Base-by-base conservation (phyloP, 2,113 vertebrate genomes). In the Pterocles gutturalis region DNA sequence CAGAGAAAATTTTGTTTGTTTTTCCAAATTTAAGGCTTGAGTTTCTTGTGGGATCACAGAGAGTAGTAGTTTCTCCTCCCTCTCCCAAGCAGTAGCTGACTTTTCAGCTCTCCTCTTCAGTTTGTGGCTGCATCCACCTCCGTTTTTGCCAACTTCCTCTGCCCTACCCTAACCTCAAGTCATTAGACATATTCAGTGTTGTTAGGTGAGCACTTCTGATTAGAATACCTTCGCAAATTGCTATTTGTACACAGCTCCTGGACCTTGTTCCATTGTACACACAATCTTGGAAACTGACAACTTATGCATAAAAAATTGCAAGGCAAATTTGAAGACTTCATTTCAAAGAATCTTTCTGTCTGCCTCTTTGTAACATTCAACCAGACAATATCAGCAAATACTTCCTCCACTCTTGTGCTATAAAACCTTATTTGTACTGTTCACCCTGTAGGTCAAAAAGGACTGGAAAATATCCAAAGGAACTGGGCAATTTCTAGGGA, bases 401-500 rank as follows among this genome's bases (percentile, higher is more conserved):
- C 69, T 72, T 86, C n/a, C 69, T 75, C n/a, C 19, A 48, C 36
- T 81, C 45, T 34, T 72, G 17, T 76, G 53, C 5, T 87, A 8
- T 67, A 79, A 93, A 95, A 84, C 11, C 28, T 82, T 21, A 69
- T 80, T 64, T 65, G 34, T 78, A 71, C 17, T 87, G n/a, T 22
- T 87, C 71, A 60, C 10, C 9, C 10, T 84, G 34, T 78, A 94
- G 45, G 86, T 92, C 76, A 87, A 72, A 94, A 93, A 81, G n/a
- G 49, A 87, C 84, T 91, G 85, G 72, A 96, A 89, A 72, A 3
- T 11, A 90, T 89, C 58, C 84, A 96, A 91, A 89, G 22, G 8
- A 72, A 60, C 29, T 2, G 12, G 53, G 49, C 28, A 83, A 61
- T 87, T 94, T 90, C 80, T 95, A 92, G 76, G 77, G 78, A 71